Conservation (phyloP, 1,140 invertebrate species). For the Himalopsyche phryganea region DNA sequence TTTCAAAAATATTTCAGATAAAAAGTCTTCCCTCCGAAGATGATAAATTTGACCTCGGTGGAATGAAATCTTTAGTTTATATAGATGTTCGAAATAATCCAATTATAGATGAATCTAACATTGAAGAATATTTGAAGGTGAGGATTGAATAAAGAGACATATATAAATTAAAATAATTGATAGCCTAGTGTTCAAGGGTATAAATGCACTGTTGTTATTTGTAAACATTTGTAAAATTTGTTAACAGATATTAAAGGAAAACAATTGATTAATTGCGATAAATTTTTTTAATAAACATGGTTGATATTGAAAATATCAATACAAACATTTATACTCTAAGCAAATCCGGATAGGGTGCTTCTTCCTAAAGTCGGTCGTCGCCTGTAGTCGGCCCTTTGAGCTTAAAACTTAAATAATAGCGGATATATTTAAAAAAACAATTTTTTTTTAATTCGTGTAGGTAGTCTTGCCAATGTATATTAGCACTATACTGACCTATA, state of each 20-base stretch:
- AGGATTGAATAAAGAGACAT: background rate
- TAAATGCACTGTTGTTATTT: background rate
- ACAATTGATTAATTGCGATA: background rate
- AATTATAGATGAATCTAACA: background rate
- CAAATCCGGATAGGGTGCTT: no score
- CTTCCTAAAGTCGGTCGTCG: no score
- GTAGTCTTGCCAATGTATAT: no score
- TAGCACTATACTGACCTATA: no score
- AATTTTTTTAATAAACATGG: background rate
- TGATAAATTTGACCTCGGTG: conserved; percentile 2
- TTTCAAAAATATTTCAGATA: background rate
- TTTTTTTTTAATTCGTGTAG: no score
- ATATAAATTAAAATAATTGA: background rate
- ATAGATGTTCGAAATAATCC: conserved; percentile 15
- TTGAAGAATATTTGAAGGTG: conserved; percentile 11
- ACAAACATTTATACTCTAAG: no score
- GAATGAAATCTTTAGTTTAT: conserved; percentile 13
- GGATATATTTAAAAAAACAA: no score
- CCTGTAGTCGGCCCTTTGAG: no score
- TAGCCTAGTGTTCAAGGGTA: background rate
- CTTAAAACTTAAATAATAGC: no score
- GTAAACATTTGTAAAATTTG: background rate
- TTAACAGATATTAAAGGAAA: background rate
- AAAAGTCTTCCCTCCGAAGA: background rate
- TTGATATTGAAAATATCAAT: background rate